Percentiles rank a stretch among this genome's conserved stretches.
Evolutionary conservation across 2,113 vertebrate species (phyloP).

Genomic region (Nycticryphes semicollaris): DNA sequence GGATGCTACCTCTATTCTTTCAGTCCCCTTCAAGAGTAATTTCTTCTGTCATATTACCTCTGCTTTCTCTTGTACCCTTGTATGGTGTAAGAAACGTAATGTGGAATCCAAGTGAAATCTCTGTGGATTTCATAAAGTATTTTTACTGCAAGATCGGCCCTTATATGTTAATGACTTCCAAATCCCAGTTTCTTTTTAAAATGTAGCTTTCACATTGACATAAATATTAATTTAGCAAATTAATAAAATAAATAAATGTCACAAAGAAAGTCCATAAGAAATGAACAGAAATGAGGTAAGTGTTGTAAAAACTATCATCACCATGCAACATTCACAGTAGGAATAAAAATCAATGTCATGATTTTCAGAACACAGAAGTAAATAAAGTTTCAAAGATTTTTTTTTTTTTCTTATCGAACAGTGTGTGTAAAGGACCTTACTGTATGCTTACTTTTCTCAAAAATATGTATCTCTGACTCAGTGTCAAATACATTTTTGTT

Average conservation of each 20-base stretch:
- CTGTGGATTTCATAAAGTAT: background rate
- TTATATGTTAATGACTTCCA: background rate
- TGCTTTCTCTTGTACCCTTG: background rate
- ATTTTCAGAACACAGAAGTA: background rate
- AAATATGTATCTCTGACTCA: background rate
- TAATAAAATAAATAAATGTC: background rate
- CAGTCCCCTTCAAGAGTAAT: background rate
- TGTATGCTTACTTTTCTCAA: background rate
- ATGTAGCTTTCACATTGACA: background rate
- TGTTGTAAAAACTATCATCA: background rate
- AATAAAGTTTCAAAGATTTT: background rate
- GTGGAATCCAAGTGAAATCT: background rate
- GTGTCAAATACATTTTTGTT: background rate
- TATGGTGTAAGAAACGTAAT: background rate
- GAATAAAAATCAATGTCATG: background rate
- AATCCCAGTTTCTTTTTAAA: background rate
- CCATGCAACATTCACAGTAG: background rate
- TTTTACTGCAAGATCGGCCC: background rate
- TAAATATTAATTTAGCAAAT: background rate
- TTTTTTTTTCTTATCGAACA: background rate
- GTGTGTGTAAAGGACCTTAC: fast-evolving
- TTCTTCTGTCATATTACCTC: background rate
- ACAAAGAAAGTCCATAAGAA: background rate
- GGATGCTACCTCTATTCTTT: background rate
- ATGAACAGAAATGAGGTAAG: background rate